Base-by-base conservation (phyloP, 1,140 invertebrate species). In the Maniola jurtina region DNA sequence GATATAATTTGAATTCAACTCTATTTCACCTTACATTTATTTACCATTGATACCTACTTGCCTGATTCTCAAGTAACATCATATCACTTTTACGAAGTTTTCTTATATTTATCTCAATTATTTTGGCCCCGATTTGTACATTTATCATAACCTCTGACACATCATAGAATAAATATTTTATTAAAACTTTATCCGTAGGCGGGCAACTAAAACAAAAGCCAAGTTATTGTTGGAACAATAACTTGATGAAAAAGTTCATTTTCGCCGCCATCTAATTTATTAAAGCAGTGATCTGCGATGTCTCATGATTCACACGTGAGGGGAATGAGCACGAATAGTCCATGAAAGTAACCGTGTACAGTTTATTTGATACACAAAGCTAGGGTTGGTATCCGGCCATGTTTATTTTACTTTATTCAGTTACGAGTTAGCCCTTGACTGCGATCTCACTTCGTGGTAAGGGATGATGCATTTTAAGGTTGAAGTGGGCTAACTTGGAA, bases 221-320 rank as follows among this genome's bases (percentile, higher is more conserved):
- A 60, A 66, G 67, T 56, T 66, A 68, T 36, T 48, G 42, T 60
- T 33, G 45, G 60, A 69, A 70, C 68, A 14, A 58, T 68, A 71
- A 72, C 68, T 67, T 75, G 68, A 70, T 72, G 42, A 72, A 70
- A 63, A 71, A 70, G 64, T 73, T 57, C n/a, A 54, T 68, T 58
- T 64, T 67, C 45, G 45, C 40, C 60, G 70, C 67, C 63, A 64
- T 42, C 55, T 71, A 67, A 69, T 73, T 68, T 62, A 70, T 69
- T 72, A 67, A 68, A 72, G 63, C 61, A 70, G 59, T 56, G 55
- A 64, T 67, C 67, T 69, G 62, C 67, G 40, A 73, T 71, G 73
- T 77, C 74, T 79, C 70, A 79, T 73, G 72, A 64, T 50, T 52
- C 54, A 60, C 65, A 76, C 80, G 77, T 79, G 80, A 71, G 66